Percentiles rank a stretch among this genome's conserved stretches.
Conservation (phyloP, 2,888 invertebrate species). For the Euplexia lucipara region DNA sequence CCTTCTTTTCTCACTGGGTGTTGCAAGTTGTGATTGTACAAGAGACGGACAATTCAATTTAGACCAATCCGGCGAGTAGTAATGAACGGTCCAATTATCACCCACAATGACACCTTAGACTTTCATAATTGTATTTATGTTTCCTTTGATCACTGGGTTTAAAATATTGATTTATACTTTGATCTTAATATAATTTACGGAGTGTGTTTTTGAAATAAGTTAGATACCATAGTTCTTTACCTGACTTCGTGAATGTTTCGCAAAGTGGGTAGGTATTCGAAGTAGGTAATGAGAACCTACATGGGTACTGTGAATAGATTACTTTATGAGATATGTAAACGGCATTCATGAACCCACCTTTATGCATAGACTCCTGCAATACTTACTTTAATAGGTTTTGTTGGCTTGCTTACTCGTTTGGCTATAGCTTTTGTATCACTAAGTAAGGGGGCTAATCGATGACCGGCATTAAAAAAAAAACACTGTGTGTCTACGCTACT, state of each 20-base stretch:
- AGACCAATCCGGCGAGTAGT: conserved; percentile 44
- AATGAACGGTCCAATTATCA: conserved; percentile 57
- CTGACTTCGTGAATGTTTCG: conserved; percentile 23
- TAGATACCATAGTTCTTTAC: not conserved
- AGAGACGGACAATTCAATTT: conserved; percentile 54
- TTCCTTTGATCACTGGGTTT: conserved; percentile 32
- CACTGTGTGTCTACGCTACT: no score
- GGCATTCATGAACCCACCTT: conserved; percentile 36
- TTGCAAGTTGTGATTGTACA: conserved; percentile 60
- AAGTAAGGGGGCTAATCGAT: not conserved
- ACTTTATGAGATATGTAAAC: conserved; percentile 43
- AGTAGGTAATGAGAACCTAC: conserved; percentile 39
- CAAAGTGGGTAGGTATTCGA: conserved; percentile 14
- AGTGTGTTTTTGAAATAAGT: conserved; percentile 7
- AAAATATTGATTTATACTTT: conserved; percentile 31
- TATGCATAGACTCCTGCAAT: conserved; percentile 21
- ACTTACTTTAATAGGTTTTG: conserved; percentile 8
- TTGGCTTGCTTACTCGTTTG: not conserved
- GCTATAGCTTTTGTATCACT: not conserved
- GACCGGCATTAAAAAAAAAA: no score
- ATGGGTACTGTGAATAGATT: conserved; percentile 32
- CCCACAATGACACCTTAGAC: conserved; percentile 52
- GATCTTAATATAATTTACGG: conserved; percentile 10
- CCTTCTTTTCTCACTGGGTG: conserved; percentile 57
- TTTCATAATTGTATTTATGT: conserved; percentile 56